These are phyloP conservation scores for Austrofundulus limnaeus DNA, from an alignment of 2,113 vertebrate genomes.

Conservation along the genomic window DNA sequence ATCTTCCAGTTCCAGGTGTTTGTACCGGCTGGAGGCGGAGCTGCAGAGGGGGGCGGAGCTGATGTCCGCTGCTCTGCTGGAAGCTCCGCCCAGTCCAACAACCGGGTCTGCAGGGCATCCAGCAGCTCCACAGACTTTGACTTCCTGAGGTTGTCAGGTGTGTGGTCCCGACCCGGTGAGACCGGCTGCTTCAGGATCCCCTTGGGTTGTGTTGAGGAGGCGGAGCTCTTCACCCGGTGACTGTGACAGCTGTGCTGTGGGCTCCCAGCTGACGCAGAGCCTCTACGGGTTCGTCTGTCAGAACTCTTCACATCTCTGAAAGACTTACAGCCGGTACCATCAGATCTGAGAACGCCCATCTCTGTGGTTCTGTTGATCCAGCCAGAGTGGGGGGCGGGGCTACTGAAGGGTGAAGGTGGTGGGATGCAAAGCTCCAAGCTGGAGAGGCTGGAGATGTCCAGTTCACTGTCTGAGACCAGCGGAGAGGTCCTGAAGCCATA, in stretches of 20 bases:
- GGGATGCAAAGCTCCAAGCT: conserved; percentile 67
- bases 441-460: conserved; percentile 74
- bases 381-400: neutral
- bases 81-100: conserved; percentile 30
- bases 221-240: neutral
- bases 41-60: neutral
- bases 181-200: conserved; percentile 83
- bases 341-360: neutral
- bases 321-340: too few species aligned
- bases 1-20: conserved; percentile 64
- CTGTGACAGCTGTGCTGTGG: fast-evolving
- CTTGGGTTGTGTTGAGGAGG: conserved; percentile 64
- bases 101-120: conserved; percentile 23
- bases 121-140: conserved; percentile 77
- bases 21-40: conserved; percentile 3
- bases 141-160: conserved; percentile 73
- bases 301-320: too few species aligned
- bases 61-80: neutral
- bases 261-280: neutral
- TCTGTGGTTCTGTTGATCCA: neutral
- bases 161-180: conserved; percentile 25
- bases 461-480: conserved; percentile 74
- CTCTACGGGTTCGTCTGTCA: neutral
- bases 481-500: conserved; percentile 15
- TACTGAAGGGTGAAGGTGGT: conserved; percentile 44